Evolutionary conservation across 1,140 invertebrate genomes (phyloP), one percentile per base, ranked within the genome.

Genomic region (Cecropterus lyciades): DNA sequence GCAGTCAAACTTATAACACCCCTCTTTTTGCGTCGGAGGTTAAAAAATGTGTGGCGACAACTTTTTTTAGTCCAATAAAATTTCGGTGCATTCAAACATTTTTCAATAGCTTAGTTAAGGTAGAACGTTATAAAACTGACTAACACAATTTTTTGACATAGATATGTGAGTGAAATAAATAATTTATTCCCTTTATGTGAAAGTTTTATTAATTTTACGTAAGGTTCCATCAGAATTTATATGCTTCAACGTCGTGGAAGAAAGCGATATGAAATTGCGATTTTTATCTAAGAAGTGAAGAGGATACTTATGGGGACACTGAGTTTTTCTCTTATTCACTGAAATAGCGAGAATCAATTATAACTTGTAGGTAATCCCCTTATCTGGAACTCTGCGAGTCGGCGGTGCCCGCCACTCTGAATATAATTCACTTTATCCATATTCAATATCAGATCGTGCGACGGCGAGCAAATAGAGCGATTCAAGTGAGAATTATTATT

Each of bases 361-460:
- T 87, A 87, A 87, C 62, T 90, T 90, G 84, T 90, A 87, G 82
- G 80, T 89, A 88, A 90, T 90, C 85, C 85, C 82, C 83, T 90
- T 90, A 90, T 84, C 84, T 79, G 73, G 73, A 78, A 79, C 75
- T 77, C 77, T 73, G 78, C 80, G 80, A 83, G 79, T 82, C 79
- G 83, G 70, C 78, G 80, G 70, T 77, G 65, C 70, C 79, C 74
- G 80, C 81, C 84, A 81, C 79, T 85, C 83, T 72, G 83, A 81
- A 82, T 85, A 84, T 90, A 90, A 90, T 88, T 89, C 84, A 88
- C 84, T 87, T 91, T 89, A 85, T 89, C 86, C 85, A 88, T 89
- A 91, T 91, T 91, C 86, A 87, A 88, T 89, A 91, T 89, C 84
- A 88, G 82, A 88, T 87, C 80, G 80, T 74, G 77, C 79, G 82